Conservation (phyloP, 1,140 invertebrate species). For the Adelges cooleyi region DNA sequence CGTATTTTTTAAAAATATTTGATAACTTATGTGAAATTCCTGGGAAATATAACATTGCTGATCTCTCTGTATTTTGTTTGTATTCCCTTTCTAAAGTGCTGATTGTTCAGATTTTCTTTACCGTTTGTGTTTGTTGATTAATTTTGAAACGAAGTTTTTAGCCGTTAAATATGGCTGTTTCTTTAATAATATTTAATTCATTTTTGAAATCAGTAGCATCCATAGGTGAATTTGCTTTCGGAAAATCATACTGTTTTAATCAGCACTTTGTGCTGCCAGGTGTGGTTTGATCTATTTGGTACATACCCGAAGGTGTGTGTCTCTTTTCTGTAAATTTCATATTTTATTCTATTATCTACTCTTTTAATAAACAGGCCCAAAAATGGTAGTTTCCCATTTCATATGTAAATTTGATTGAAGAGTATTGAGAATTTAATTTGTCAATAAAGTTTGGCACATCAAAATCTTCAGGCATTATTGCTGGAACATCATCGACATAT, state of each 20-base stretch:
- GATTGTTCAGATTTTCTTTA: background rate
- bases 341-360: background rate
- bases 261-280: background rate
- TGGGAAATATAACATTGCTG: too few species aligned
- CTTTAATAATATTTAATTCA: too few species aligned
- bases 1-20: too few species aligned
- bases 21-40: too few species aligned
- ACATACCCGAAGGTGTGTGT: background rate
- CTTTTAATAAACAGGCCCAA: background rate
- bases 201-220: background rate
- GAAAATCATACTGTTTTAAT: background rate
- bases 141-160: background rate
- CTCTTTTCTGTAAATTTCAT: constrained; percentile 6
- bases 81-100: background rate
- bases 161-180: background rate
- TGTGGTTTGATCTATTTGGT: background rate
- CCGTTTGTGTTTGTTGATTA: background rate
- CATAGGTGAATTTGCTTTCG: background rate
- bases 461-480: background rate
- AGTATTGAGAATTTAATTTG: background rate
- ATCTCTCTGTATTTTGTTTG: background rate
- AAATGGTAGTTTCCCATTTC: constrained; percentile 3
- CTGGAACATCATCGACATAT: constrained; percentile 1
- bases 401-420: constrained; percentile 15
- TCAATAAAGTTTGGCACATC: background rate